Conservation (phyloP, 2,113 vertebrate genomes). For the Dascyllus trimaculatus region DNA sequence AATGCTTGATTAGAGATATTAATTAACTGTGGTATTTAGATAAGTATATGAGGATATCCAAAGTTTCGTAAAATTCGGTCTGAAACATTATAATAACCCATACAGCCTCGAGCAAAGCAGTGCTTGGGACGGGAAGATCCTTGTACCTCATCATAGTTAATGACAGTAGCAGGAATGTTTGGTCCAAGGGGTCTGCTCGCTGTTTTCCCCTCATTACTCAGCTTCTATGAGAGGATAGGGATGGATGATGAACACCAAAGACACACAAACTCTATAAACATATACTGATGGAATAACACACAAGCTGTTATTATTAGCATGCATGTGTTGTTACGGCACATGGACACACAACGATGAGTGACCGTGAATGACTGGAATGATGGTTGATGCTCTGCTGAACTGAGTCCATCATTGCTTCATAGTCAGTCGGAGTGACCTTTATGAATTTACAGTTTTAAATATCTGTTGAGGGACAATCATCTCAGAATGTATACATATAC, state of each 20-base stretch:
- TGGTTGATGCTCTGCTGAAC: constrained; percentile 14
- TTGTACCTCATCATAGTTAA: constrained; percentile 88
- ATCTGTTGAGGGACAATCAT: neutral
- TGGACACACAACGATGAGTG: constrained; percentile 34
- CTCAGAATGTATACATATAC: neutral
- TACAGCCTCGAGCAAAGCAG: constrained; percentile 68
- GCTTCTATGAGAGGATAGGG: constrained; percentile 82
- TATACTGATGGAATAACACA: constrained; percentile 47
- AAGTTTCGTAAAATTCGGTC: constrained; percentile 1
- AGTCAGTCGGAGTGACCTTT: neutral
- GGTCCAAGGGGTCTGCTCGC: constrained; percentile 83
- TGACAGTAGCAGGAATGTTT: constrained; percentile 83
- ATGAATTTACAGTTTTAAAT: neutral
- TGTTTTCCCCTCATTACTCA: constrained; percentile 82
- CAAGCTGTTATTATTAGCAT: constrained; percentile 48
- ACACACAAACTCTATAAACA: constrained; percentile 60
- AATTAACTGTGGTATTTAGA: constrained; percentile 26
- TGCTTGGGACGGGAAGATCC: constrained; percentile 65
- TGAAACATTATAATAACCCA: constrained; percentile 33
- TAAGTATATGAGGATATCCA: constrained; percentile 24
- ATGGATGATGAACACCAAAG: constrained; percentile 75
- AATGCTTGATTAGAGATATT: constrained; percentile 55
- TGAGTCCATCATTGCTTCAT: constrained; percentile 1
- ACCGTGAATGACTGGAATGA: constrained; percentile 33
- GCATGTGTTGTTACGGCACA: constrained; percentile 31